Percentiles rank a stretch among this genome's conserved stretches.
phyloP scores from a whole-genome alignment of 2,888 invertebrate species.

The Nebria brevicollis region DNA sequence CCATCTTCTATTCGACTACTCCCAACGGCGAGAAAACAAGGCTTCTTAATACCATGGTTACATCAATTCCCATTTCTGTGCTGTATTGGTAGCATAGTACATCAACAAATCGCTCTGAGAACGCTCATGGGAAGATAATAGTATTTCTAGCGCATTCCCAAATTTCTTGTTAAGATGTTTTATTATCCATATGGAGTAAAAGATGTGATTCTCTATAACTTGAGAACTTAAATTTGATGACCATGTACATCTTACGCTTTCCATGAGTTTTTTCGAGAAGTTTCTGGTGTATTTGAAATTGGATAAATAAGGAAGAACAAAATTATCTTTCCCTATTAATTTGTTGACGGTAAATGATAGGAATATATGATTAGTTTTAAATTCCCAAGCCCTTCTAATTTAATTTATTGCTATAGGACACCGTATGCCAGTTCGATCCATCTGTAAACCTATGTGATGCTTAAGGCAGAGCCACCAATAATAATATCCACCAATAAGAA shows the following conservation, averaged over 20 bases:
- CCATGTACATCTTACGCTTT: too few species aligned
- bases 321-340: too few species aligned
- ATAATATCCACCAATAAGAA: too few species aligned
- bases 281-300: too few species aligned
- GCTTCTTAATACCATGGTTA: conserved; percentile 26
- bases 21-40: conserved; percentile 18
- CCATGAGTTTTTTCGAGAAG: too few species aligned
- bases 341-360: background rate
- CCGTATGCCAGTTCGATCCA: conserved; percentile 7
- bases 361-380: background rate
- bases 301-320: too few species aligned
- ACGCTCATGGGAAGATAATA: background rate
- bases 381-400: conserved; percentile 30
- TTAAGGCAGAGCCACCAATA: background rate
- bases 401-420: conserved; percentile 35
- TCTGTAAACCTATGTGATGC: background rate
- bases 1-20: background rate
- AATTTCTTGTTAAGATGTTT: conserved; percentile 9
- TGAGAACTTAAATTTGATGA: background rate
- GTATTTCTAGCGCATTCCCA: conserved; percentile 15
- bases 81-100: conserved; percentile 39
- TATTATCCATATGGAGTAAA: background rate
- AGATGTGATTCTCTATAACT: background rate
- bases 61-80: conserved; percentile 40
- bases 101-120: conserved; percentile 39